Base-by-base conservation (phyloP, 2,888 invertebrate genomes). In the Quadroppia sp. region DNA sequence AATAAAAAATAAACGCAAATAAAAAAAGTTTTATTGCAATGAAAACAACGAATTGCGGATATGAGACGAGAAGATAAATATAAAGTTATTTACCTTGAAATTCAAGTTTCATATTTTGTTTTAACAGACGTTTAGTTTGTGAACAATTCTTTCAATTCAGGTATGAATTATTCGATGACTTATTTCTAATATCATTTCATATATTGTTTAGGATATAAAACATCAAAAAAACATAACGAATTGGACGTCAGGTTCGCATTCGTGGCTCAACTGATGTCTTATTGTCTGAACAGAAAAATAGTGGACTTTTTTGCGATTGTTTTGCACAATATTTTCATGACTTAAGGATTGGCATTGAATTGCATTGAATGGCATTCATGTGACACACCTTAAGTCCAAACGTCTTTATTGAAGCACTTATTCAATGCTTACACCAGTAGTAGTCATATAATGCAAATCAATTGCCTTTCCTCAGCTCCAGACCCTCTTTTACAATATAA, bases 321-420 rank as follows among this genome's bases (percentile, higher is more conserved):
- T 59, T 59, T 59, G 28, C 9, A 59, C 28, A 28, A 59, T 59
- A 25, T 53, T 11, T 53, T 61, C 61, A 61, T 61, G 61, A 61
- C 32, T 32, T 61, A 30, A 61, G 61, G 61, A 32, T 61, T 28
- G 61, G 61, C 61, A 30, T 7, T n/a, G n/a, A n/a, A n/a, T n/a
- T n/a, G n/a, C n/a, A n/a, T 61, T 25, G 25, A 9, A 28, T 61
- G 32, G 13, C 61, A 61, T 61, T 61, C 61, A 61, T 61, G 53
- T 23, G 61, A 61, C 61, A 61, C 61, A 61, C 61, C 61, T 61
- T 30, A 61, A 61, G 32, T 61, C 25, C 32, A 61, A 61, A 61
- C 25, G 61, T 61, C 61, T 61, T 61, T 61, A 61, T 61, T 61
- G 61, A 61, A 32, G 61, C 61, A 61, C 61, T 61, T 36, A 61